Evolutionary conservation across 2,888 invertebrate genomes (phyloP), one percentile per base, ranked within the genome.

Genomic region (Tenthredo distinguenda): DNA sequence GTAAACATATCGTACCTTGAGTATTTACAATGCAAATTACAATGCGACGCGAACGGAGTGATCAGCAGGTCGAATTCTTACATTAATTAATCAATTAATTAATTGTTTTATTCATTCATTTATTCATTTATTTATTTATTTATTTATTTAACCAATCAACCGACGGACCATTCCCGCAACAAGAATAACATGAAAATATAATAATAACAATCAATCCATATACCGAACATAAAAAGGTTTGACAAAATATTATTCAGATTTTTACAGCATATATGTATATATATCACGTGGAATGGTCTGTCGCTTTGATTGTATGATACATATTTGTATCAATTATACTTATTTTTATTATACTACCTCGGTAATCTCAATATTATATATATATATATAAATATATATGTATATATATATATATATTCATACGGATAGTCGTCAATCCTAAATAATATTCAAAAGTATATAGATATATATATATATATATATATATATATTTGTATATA

Each of bases 11-110:
- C 87, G 86, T 84, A 81, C 85, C 85, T 87, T 89, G 87, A 90
- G 90, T 91, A 91, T 91, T 91, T 91, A 91, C 91, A 91, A 90
- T 90, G 90, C 89, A 89, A 91, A 91, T 91, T 91, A 91, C 91
- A 90, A 89, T 89, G 90, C 90, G 86, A 87, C 88, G 88, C 88
- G 89, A 88, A 89, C 89, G 88, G 88, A 90, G 89, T 88, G 90
- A 90, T 90, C 89, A 89, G 90, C 89, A 90, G 88, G 89, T 89
- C 89, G 90, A 90, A 90, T 90, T 89, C 89, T 47, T 47, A 62
- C 62, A 21, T 40, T 79, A 79, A 37, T 55, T 26, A 31, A 18
- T 34, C 7, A n/a, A n/a, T 55, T 55, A 55, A n/a, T 55, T 55
- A 50, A n/a, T 50, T 2, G n/a, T 7, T 47, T 15, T 15, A 50